Evolutionary conservation across 1,140 invertebrate species (phyloP).

Genomic region (Formica selysi): DNA sequence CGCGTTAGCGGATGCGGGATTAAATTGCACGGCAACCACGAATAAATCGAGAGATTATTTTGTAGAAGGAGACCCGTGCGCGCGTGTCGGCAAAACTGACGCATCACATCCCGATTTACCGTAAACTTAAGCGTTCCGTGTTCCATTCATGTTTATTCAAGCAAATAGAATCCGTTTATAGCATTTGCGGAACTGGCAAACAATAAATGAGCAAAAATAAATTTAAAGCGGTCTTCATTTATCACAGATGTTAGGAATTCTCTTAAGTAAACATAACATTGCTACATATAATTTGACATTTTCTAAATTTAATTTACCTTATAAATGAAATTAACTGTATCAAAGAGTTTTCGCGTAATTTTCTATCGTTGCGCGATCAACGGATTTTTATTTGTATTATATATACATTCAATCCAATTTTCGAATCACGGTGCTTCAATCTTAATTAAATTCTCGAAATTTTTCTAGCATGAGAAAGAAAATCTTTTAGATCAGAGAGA

Average conservation of each 20-base stretch:
- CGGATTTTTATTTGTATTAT: background rate
- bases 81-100: background rate
- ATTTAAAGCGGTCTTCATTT: background rate
- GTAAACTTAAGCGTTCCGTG: conserved; percentile 16
- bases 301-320: background rate
- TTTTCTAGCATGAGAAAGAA: background rate
- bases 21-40: conserved; percentile 33
- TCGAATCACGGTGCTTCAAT: background rate
- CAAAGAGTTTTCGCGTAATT: background rate
- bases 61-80: conserved; percentile 9
- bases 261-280: background rate
- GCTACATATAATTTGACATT: background rate
- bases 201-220: background rate
- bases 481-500: background rate
- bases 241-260: background rate
- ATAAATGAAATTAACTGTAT: background rate
- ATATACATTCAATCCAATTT: background rate
- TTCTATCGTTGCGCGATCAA: conserved; percentile 9
- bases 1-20: conserved; percentile 39
- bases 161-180: conserved; percentile 10
- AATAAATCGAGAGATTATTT: conserved; percentile 67
- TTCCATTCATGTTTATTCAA: background rate
- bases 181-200: background rate
- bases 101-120: background rate
- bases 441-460: conserved; percentile 53